phyloP scores from a whole-genome alignment of 2,888 invertebrate genomes.

The Bellardia pandia region DNA sequence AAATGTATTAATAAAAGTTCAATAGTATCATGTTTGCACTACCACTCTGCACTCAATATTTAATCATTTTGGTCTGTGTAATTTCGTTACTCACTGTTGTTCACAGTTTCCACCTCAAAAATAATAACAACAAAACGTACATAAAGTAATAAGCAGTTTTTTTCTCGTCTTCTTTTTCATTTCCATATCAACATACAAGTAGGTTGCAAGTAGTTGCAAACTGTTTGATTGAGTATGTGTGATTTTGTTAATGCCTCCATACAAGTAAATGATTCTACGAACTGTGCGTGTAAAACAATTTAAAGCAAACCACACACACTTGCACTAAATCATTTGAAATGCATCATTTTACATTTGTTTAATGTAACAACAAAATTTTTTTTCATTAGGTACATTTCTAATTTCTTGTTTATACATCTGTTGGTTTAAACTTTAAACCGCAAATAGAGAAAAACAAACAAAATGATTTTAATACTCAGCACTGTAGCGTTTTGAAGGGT shows the following conservation, averaged over 20 bases:
- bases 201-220: constrained; percentile 47
- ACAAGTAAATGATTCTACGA: neutral
- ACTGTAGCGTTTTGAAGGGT: neutral
- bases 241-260: constrained; percentile 14
- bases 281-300: neutral
- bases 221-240: constrained; percentile 10
- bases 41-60: too few relatives aligned
- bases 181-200: constrained; percentile 38
- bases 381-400: neutral
- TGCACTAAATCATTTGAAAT: constrained; percentile 34
- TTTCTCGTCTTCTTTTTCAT: neutral
- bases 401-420: constrained; percentile 31
- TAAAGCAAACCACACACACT: constrained; percentile 18
- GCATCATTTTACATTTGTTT: constrained; percentile 46
- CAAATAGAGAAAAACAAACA: constrained; percentile 19
- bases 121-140: neutral
- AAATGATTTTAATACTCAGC: neutral
- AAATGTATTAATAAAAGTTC: too few relatives aligned
- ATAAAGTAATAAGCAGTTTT: neutral
- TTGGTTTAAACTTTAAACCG: constrained; percentile 25
- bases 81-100: neutral
- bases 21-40: too few relatives aligned
- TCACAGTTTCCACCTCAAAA: constrained; percentile 25
- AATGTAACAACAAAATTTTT: constrained; percentile 46
- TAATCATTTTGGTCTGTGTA: neutral